phyloP scores from a whole-genome alignment of 2,888 invertebrate species.

The Campoplex capitator region DNA sequence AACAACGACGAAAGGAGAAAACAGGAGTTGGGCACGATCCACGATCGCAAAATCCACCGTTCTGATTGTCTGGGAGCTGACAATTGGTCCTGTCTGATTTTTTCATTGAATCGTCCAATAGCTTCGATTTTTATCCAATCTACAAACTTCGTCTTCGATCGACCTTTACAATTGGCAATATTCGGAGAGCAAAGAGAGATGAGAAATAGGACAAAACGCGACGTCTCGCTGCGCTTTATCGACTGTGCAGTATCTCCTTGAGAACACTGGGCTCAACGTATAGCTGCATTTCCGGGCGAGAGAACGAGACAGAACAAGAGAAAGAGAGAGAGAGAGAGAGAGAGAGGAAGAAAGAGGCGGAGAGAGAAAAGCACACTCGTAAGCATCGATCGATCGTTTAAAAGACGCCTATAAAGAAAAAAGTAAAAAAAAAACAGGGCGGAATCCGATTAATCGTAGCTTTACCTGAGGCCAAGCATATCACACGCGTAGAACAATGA shows the following conservation, averaged over 20 bases:
- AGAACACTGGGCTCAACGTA: constrained; percentile 76
- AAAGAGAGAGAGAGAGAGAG: not conserved
- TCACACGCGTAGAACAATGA: constrained; percentile 18
- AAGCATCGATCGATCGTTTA: constrained; percentile 43
- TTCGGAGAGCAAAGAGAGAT: not conserved
- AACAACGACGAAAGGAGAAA: not conserved
- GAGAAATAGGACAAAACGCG: constrained; percentile 54
- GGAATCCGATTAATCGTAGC: not conserved
- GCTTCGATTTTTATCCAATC: not conserved
- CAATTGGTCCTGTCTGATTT: constrained; percentile 68
- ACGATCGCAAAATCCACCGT: constrained; percentile 60
- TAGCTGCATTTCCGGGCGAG: constrained; percentile 76
- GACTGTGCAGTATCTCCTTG: constrained; percentile 72
- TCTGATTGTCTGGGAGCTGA: constrained; percentile 73
- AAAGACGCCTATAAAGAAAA: not conserved
- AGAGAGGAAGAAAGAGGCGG: not conserved
- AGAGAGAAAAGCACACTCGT: constrained; percentile 14
- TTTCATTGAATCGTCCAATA: constrained; percentile 17
- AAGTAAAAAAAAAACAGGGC: constrained; percentile 11
- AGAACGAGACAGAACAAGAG: constrained; percentile 4
- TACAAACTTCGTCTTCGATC: not conserved
- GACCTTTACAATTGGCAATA: not conserved
- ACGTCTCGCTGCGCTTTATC: constrained; percentile 68
- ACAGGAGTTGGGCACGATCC: not conserved
- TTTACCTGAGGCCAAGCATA: constrained; percentile 32